A percentile compares a stretch with the other conserved stretches of the same genome.
phyloP scores from a whole-genome alignment of 2,113 vertebrate genomes.

The Galbula dea region DNA sequence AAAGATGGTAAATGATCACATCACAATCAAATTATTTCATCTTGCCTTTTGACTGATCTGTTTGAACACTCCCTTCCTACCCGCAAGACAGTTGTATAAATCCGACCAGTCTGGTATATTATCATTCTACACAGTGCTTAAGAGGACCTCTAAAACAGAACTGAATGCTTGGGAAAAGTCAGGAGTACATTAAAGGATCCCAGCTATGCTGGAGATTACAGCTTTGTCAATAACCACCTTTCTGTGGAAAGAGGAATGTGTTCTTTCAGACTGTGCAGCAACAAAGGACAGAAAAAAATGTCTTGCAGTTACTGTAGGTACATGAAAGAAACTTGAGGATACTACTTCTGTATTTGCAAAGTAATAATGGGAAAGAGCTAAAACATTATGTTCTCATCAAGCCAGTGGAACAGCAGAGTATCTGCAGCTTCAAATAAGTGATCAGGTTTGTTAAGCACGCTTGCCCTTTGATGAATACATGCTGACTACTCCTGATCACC shows the following conservation, averaged over 20 bases:
- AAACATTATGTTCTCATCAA: not conserved
- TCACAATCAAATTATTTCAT: not conserved
- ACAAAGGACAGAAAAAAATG: not conserved
- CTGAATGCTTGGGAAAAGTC: not conserved
- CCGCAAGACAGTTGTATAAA: not conserved
- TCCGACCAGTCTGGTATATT: not conserved
- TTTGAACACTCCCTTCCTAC: not conserved
- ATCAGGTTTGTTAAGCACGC: too few relatives aligned
- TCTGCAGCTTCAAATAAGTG: not conserved
- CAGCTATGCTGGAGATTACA: not conserved
- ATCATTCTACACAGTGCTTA: not conserved
- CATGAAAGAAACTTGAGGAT: not conserved
- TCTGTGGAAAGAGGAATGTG: not conserved
- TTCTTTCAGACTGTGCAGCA: not conserved
- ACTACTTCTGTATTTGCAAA: not conserved
- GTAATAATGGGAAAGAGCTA: not conserved
- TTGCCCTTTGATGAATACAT: too few relatives aligned
- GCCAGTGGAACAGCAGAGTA: not conserved
- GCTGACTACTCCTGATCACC: too few relatives aligned
- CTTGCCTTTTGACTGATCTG: not conserved
- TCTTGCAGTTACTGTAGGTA: not conserved
- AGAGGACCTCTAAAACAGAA: not conserved
- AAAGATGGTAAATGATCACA: fast-evolving
- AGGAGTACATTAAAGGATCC: not conserved
- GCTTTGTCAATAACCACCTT: not conserved